Percentiles rank a stretch among this genome's conserved stretches.
Evolutionary conservation across 2,113 vertebrate genomes (phyloP).

Genomic region (Stegastes partitus): DNA sequence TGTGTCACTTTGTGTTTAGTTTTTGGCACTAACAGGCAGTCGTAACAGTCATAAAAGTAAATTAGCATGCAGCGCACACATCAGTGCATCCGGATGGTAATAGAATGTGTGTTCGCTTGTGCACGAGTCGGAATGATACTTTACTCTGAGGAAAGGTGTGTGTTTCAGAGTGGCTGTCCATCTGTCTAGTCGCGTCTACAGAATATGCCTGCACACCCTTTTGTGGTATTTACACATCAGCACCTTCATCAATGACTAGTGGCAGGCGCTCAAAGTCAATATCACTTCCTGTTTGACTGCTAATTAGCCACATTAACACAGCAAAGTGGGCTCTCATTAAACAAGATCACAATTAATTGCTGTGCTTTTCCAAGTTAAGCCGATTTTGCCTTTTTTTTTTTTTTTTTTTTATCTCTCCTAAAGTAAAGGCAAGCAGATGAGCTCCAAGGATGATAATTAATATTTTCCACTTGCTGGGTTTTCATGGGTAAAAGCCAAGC

Average conservation of each 20-base stretch:
- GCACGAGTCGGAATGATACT: slow-evolving; percentile 5
- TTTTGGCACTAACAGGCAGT: slow-evolving; percentile 37
- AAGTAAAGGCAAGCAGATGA: slow-evolving; percentile 69
- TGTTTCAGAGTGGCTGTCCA: not conserved
- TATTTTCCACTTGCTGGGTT: slow-evolving; percentile 63
- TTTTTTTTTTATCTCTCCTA: slow-evolving; percentile 42
- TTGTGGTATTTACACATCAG: slow-evolving; percentile 63
- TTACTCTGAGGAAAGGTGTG: slow-evolving; percentile 1
- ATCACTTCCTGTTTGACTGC: slow-evolving; percentile 68
- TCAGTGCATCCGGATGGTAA: not conserved
- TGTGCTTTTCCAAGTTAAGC: slow-evolving; percentile 63
- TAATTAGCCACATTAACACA: slow-evolving; percentile 77
- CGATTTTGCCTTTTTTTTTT: slow-evolving; percentile 55
- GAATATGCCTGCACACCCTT: slow-evolving; percentile 13
- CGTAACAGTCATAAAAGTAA: slow-evolving; percentile 23
- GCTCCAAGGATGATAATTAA: slow-evolving; percentile 65
- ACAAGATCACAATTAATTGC: slow-evolving; percentile 74
- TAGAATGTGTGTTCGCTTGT: slow-evolving; percentile 33
- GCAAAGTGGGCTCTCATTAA: slow-evolving; percentile 68
- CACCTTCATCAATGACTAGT: slow-evolving; percentile 62
- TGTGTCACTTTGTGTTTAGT: slow-evolving; percentile 8
- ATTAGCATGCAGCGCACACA: slow-evolving; percentile 29
- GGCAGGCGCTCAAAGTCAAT: slow-evolving; percentile 72
- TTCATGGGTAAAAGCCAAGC: slow-evolving; percentile 59
- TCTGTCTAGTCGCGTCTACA: slow-evolving; percentile 38